Percentiles rank a stretch among this genome's conserved stretches.
phyloP scores from a whole-genome alignment of 2,797 vertebrate genomes.

The Scolopax rusticola region DNA sequence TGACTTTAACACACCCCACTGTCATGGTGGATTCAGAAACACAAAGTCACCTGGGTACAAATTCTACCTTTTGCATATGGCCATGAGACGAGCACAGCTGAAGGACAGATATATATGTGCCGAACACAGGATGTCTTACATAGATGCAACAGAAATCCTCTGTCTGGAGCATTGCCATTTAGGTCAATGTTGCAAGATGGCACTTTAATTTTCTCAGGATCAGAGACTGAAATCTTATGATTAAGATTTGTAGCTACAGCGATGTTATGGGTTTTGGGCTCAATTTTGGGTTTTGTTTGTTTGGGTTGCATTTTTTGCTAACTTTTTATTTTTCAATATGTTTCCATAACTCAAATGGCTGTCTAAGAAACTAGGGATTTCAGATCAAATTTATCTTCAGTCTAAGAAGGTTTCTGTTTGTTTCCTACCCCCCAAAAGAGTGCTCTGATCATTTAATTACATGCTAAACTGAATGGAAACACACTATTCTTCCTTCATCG shows the following conservation, averaged over 20 bases:
- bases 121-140: background rate
- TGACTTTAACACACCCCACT: background rate
- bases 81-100: background rate
- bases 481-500: background rate
- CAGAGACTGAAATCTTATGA: background rate
- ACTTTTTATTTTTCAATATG: background rate
- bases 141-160: background rate
- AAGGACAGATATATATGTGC: background rate
- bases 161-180: background rate
- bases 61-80: background rate
- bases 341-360: background rate
- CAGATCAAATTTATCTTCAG: background rate
- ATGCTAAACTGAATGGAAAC: background rate
- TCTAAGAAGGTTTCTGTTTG: background rate
- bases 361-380: background rate
- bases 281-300: background rate
- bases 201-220: background rate
- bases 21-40: background rate
- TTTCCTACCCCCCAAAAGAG: background rate
- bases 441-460: background rate
- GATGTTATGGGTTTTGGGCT: background rate
- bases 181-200: background rate
- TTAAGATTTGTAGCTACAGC: background rate
- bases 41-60: background rate
- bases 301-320: background rate